A percentile compares a stretch with the other conserved stretches of the same genome.
Conservation (phyloP, 2,113 vertebrate genomes). For the Monopterus albus region DNA sequence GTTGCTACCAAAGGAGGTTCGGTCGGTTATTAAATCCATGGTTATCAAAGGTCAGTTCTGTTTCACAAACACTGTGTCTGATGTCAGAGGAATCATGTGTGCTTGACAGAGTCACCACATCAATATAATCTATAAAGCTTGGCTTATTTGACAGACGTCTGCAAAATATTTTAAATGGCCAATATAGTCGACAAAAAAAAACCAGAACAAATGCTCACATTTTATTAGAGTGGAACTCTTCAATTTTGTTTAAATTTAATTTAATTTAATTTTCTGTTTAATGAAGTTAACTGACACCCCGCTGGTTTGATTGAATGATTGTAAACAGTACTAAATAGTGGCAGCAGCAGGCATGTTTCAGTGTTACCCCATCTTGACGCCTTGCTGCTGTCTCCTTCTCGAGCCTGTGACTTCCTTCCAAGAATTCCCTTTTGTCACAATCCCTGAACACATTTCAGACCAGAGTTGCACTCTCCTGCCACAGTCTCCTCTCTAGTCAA, state of each 20-base stretch:
- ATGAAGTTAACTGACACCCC: too few relatives aligned
- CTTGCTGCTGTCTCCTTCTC: constrained; percentile 35
- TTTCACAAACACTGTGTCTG: too few relatives aligned
- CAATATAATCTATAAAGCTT: background rate
- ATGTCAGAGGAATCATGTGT: background rate
- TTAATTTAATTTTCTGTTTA: too few relatives aligned
- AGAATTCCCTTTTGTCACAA: constrained; percentile 53
- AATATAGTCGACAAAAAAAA: too few relatives aligned
- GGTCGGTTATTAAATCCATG: too few relatives aligned
- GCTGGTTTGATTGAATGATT: constrained; percentile 9
- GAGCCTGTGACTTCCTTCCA: constrained; percentile 44
- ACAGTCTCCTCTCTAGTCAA: constrained; percentile 43
- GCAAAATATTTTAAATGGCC: too few relatives aligned
- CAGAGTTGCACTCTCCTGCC: constrained; percentile 41
- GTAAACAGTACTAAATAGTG: constrained; percentile 17
- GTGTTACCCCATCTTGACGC: constrained; percentile 14
- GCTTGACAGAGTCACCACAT: background rate
- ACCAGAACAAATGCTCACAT: too few relatives aligned
- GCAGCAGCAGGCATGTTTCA: constrained; percentile 6
- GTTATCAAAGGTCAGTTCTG: background rate
- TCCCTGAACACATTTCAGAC: constrained; percentile 40
- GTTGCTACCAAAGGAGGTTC: too few relatives aligned
- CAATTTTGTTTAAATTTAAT: too few relatives aligned
- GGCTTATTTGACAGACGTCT: too few relatives aligned
- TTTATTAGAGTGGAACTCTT: too few relatives aligned